Evolutionary conservation across 1,140 invertebrate species (phyloP).

Genomic region (Drosophila eugracilis): DNA sequence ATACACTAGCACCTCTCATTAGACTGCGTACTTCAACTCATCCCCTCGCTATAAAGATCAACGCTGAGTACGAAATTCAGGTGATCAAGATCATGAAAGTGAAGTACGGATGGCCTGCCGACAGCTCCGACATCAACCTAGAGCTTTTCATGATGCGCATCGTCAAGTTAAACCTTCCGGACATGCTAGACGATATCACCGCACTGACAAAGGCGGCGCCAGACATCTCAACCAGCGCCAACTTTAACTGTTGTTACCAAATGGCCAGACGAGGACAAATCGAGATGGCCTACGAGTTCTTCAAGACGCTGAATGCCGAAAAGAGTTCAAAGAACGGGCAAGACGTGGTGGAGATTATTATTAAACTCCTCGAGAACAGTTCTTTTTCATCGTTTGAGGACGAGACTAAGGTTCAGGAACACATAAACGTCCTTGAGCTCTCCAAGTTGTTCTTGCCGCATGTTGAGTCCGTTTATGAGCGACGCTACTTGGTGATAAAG

Average conservation of each 20-base stretch:
- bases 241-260: slow-evolving; percentile 79
- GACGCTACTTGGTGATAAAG: slow-evolving; percentile 61
- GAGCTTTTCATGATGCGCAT: slow-evolving; percentile 77
- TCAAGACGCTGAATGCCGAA: slow-evolving; percentile 50
- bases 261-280: slow-evolving; percentile 71
- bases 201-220: slow-evolving; percentile 70
- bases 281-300: slow-evolving; percentile 72
- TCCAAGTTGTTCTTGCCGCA: slow-evolving; percentile 66
- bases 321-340: slow-evolving; percentile 39
- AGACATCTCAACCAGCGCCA: slow-evolving; percentile 57
- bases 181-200: slow-evolving; percentile 78
- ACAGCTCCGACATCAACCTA: slow-evolving; percentile 69
- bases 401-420: slow-evolving; percentile 46
- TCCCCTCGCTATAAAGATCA: slow-evolving; percentile 75
- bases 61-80: slow-evolving; percentile 78
- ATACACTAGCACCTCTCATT: slow-evolving; percentile 61
- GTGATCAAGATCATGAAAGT: slow-evolving; percentile 83
- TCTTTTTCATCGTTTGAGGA: slow-evolving; percentile 15
- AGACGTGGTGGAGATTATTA: slow-evolving; percentile 61
- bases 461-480: slow-evolving; percentile 29
- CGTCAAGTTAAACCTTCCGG: slow-evolving; percentile 73
- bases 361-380: slow-evolving; percentile 55
- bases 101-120: slow-evolving; percentile 81
- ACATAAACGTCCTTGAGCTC: slow-evolving; percentile 64
- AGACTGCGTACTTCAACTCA: slow-evolving; percentile 75